phyloP scores from a whole-genome alignment of 2,113 vertebrate species.

The Melanocharis versteri region DNA sequence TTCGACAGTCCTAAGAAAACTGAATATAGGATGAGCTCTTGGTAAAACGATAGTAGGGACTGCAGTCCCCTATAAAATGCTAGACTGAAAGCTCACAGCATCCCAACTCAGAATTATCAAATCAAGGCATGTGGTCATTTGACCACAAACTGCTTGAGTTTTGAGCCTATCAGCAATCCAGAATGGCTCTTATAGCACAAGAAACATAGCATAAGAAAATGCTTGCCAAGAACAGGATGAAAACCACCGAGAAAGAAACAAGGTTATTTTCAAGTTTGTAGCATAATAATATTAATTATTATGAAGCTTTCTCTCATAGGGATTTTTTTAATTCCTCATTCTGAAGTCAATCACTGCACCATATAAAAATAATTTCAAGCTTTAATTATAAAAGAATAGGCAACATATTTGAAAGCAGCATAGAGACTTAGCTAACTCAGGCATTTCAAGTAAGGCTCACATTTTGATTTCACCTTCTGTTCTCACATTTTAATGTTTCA shows the following conservation, averaged over 20 bases:
- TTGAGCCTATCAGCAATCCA: not conserved
- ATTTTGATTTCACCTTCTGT: constrained; percentile 17
- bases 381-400: constrained; percentile 28
- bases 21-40: not conserved
- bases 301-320: not conserved
- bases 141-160: not conserved
- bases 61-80: not conserved
- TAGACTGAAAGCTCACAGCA: not conserved
- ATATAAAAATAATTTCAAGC: constrained; percentile 1
- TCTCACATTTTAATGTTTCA: not conserved
- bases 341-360: not conserved
- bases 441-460: not conserved
- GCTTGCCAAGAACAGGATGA: not conserved
- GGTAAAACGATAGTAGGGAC: not conserved
- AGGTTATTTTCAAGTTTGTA: not conserved
- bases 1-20: not conserved
- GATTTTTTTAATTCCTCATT: not conserved
- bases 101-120: not conserved
- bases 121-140: not conserved
- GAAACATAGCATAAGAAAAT: not conserved
- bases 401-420: not conserved
- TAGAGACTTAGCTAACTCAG: not conserved
- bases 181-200: not conserved
- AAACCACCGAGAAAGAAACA: not conserved
- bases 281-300: not conserved